A percentile compares a stretch with the other conserved stretches of the same genome.
These are phyloP conservation scores for Peucedramus taeniatus DNA, from an alignment of 2,113 vertebrate genomes.

Conservation along the genomic window DNA sequence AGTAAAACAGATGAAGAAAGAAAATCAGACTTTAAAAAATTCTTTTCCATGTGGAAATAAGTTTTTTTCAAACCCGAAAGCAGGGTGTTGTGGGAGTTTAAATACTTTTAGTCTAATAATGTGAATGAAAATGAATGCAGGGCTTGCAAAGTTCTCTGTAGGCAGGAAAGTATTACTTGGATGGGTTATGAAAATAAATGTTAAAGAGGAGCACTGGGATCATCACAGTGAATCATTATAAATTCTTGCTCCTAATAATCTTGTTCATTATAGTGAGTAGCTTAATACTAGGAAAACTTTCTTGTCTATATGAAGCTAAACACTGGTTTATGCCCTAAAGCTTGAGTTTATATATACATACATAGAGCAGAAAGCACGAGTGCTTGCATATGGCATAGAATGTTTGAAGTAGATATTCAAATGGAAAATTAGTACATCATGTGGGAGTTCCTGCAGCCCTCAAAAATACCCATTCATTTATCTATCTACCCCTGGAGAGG, in stretches of 20 bases:
- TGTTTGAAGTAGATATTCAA: not conserved
- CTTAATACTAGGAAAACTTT: not conserved
- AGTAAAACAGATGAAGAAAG: slow-evolving; percentile 14
- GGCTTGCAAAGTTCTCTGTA: not conserved
- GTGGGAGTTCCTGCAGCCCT: not conserved
- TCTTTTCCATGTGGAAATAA: not conserved
- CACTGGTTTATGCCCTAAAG: not conserved
- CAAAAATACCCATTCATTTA: not conserved
- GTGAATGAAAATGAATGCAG: not conserved
- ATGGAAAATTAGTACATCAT: not conserved
- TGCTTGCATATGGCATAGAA: not conserved
- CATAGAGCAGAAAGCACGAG: not conserved
- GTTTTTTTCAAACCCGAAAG: not conserved
- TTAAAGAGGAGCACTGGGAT: not conserved
- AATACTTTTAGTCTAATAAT: not conserved
- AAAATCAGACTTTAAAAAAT: slow-evolving; percentile 28
- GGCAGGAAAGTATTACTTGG: not conserved
- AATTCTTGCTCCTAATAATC: not conserved
- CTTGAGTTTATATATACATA: not conserved
- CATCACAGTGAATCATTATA: not conserved
- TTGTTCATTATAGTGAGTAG: not conserved
- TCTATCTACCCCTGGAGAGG: not conserved
- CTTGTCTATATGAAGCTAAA: not conserved
- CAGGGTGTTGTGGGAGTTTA: not conserved
- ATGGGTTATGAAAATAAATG: not conserved